These are phyloP conservation scores for Malurus elegans DNA, from an alignment of 2,113 vertebrate species.

Conservation along the genomic window DNA sequence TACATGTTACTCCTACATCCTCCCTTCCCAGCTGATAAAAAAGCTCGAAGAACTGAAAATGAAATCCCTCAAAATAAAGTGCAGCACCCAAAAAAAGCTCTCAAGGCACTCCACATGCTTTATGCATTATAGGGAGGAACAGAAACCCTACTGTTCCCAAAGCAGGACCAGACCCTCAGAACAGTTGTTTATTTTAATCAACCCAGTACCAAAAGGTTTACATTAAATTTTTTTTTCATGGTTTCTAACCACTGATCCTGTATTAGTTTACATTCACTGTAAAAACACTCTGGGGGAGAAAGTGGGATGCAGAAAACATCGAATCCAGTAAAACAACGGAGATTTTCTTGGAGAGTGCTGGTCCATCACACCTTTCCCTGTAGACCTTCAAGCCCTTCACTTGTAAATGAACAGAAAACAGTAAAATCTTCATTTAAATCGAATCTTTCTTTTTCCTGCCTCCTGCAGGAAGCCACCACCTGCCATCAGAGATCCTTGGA, in stretches of 20 bases:
- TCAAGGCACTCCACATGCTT: neutral
- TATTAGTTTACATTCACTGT: neutral
- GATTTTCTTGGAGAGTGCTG: neutral
- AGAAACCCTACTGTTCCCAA: conserved; percentile 24
- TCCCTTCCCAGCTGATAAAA: neutral
- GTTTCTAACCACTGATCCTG: neutral
- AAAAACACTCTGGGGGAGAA: neutral
- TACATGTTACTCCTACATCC: neutral
- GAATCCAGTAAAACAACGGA: neutral
- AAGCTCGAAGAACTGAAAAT: neutral
- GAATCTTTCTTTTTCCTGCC: neutral
- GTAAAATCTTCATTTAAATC: neutral
- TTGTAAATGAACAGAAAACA: neutral
- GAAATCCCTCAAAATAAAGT: neutral
- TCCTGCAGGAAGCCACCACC: neutral
- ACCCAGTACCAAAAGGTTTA: neutral
- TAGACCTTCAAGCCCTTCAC: neutral
- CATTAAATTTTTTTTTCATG: neutral
- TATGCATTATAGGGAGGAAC: neutral
- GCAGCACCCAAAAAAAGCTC: neutral
- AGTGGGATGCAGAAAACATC: neutral
- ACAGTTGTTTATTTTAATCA: conserved; percentile 7
- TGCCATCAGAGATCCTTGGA: neutral
- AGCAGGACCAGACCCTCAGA: neutral
- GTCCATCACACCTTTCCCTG: neutral